A percentile compares a stretch with the other conserved stretches of the same genome.
These are phyloP conservation scores for Onychomys arenicola DNA, from an alignment of 2,797 vertebrate species.

Conservation along the genomic window DNA sequence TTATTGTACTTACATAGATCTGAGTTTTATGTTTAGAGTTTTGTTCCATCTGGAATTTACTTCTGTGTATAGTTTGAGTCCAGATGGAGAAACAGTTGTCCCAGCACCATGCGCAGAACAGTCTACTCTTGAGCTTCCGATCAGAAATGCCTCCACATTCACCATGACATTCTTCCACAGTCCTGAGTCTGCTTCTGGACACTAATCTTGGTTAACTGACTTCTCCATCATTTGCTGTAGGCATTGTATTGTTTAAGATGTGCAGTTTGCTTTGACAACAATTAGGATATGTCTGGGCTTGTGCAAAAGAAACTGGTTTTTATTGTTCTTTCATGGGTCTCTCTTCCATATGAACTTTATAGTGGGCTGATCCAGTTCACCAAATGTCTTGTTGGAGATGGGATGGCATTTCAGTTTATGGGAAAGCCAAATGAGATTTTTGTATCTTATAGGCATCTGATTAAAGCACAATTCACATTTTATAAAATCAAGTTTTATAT, in stretches of 20 bases:
- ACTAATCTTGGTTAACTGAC: not conserved
- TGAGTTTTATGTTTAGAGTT: conserved; percentile 62
- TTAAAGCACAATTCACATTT: conserved; percentile 76
- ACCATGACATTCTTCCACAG: not conserved
- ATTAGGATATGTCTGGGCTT: not conserved
- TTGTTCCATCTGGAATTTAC: conserved; percentile 71
- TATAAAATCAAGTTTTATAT: conserved; percentile 56
- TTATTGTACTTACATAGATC: conserved; percentile 42
- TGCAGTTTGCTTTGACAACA: not conserved
- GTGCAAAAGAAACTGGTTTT: not conserved
- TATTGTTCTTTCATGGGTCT: not conserved
- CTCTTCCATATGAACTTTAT: not conserved
- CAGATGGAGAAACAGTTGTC: conserved; percentile 69
- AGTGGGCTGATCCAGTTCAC: not conserved
- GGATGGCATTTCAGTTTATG: not conserved
- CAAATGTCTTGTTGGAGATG: conserved; percentile 4
- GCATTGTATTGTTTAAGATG: not conserved
- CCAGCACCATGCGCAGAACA: not conserved
- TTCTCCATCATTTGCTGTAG: not conserved
- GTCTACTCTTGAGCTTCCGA: not conserved
- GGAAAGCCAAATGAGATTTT: conserved; percentile 20
- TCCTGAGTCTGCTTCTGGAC: conserved; percentile 24
- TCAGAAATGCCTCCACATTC: conserved; percentile 47
- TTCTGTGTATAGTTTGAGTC: conserved; percentile 43
- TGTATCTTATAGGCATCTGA: conserved; percentile 2